phyloP scores from a whole-genome alignment of 2,113 vertebrate genomes.

The Dicrurus megarhynchus region DNA sequence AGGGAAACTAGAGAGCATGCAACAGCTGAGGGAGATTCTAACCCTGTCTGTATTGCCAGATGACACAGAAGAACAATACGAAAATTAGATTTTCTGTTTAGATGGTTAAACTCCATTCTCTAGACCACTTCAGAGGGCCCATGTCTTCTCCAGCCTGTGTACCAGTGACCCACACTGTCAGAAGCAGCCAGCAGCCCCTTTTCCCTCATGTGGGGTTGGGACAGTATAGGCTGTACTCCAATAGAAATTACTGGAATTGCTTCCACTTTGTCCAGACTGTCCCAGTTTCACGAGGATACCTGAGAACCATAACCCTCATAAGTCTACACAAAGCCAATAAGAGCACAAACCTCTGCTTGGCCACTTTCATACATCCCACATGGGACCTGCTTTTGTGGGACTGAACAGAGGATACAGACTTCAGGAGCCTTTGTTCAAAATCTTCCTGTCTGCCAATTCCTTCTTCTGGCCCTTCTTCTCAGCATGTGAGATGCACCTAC shows the following conservation, averaged over 20 bases:
- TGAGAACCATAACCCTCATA: background rate
- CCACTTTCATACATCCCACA: background rate
- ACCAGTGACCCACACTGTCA: background rate
- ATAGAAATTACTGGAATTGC: background rate
- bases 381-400: background rate
- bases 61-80: background rate
- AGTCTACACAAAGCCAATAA: background rate
- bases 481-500: background rate
- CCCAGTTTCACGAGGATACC: background rate
- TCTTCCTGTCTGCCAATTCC: background rate
- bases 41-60: background rate
- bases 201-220: background rate
- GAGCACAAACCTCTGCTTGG: background rate
- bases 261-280: background rate
- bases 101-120: background rate
- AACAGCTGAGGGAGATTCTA: background rate
- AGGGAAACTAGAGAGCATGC: background rate
- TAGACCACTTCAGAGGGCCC: background rate
- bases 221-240: background rate
- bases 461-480: background rate
- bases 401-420: background rate
- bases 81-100: background rate
- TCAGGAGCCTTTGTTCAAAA: background rate
- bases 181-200: background rate
- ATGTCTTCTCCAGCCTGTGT: background rate